These are phyloP conservation scores for Trissolcus japonicus DNA, from an alignment of 2,888 invertebrate genomes.

Conservation along the genomic window DNA sequence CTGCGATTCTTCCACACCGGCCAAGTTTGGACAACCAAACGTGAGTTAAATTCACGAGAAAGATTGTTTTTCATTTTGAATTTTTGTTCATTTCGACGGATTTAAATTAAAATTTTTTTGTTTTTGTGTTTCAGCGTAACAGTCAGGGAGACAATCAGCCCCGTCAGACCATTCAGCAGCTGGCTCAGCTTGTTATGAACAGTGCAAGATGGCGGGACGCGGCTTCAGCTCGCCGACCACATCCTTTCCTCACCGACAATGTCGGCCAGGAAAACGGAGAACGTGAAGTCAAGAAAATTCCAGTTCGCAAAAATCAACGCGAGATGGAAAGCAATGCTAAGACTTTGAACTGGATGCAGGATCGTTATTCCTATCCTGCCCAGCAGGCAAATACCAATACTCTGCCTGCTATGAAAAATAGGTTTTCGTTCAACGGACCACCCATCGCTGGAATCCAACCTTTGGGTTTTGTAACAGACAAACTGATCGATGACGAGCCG, in stretches of 20 bases:
- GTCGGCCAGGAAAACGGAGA: constrained; percentile 2
- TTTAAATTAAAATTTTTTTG: background rate
- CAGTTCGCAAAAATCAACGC: background rate
- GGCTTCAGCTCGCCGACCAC: constrained; percentile 22
- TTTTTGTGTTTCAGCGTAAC: constrained; percentile 9
- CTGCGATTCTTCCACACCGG: constrained; percentile 71
- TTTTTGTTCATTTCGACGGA: background rate
- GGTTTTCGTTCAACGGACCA: constrained; percentile 54
- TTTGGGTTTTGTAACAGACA: constrained; percentile 45
- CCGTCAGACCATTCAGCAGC: constrained; percentile 71
- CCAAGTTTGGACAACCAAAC: constrained; percentile 59
- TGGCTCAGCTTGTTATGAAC: constrained; percentile 73
- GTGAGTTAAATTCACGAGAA: constrained; percentile 3
- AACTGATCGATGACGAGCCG: constrained; percentile 19
- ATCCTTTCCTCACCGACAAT: constrained; percentile 15
- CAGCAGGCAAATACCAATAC: constrained; percentile 20
- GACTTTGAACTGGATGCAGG: constrained; percentile 66
- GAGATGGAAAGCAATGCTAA: constrained; percentile 59
- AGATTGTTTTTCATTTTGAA: background rate
- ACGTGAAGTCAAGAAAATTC: background rate
- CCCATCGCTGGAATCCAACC: constrained; percentile 48
- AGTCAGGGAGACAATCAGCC: constrained; percentile 59
- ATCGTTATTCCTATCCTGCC: constrained; percentile 63
- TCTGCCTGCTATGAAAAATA: constrained; percentile 16
- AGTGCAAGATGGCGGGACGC: constrained; percentile 71